A percentile compares a stretch with the other conserved stretches of the same genome.
Conservation (phyloP, 1,140 invertebrate genomes). For the Trichomalopsis sarcophagae region DNA sequence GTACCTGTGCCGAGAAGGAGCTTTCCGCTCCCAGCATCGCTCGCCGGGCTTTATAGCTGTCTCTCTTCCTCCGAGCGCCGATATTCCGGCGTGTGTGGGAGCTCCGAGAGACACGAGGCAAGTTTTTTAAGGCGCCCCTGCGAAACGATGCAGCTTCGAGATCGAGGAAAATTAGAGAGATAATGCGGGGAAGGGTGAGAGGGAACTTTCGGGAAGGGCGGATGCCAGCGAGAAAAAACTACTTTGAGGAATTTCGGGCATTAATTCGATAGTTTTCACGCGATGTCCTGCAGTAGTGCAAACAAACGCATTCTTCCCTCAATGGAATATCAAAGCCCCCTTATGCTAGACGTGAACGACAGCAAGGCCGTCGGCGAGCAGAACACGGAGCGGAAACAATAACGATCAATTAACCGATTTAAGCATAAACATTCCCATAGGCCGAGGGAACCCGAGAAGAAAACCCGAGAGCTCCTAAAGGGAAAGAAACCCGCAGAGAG, state of each 20-base stretch:
- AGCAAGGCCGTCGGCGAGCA: background rate
- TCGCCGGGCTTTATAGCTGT: background rate
- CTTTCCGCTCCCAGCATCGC: background rate
- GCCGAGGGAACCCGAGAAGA: background rate
- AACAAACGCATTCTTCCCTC: too few species aligned
- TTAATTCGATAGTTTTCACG: background rate
- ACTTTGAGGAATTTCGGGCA: background rate
- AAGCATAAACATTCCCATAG: background rate
- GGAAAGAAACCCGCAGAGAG: background rate
- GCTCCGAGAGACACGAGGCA: background rate
- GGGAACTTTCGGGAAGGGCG: background rate
- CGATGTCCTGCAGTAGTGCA: too few species aligned
- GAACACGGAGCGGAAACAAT: background rate
- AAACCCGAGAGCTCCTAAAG: background rate
- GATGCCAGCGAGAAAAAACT: background rate
- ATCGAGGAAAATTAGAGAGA: background rate
- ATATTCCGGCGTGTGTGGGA: background rate
- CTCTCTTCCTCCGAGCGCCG: background rate
- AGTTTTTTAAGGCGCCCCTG: background rate
- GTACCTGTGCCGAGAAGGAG: conserved; percentile 14
- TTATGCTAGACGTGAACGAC: background rate
- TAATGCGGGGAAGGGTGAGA: background rate
- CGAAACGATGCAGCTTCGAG: background rate
- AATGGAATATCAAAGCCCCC: background rate
- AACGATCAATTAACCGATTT: background rate